Base-by-base conservation (phyloP, 2,888 invertebrate genomes). In the Pollenia labialis region DNA sequence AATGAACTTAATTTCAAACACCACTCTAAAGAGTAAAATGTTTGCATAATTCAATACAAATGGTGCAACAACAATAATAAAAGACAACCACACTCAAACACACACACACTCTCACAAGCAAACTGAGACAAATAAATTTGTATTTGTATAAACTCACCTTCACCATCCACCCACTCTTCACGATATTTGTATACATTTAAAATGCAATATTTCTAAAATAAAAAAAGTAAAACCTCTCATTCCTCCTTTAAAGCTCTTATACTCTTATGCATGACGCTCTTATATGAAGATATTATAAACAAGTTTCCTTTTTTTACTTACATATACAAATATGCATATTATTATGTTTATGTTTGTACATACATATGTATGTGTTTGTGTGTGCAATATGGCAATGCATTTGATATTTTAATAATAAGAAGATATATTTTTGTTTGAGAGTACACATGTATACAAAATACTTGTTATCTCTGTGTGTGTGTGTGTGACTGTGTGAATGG, bases 1-100 rank as follows among this genome's bases (percentile, higher is more conserved):
- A 46, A 84, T 44, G 10, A 46, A 79, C n/a, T 72, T 80, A 75
- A 83, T 69, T 77, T 68, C 16, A 14, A 85, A 74, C 58, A 58
- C 50, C 52, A 69, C 46, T 50, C 50, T 44, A 58, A 54, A 68
- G 52, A 75, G 56, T n/a, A 80, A 71, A 80, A 69, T 85, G 18
- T 69, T 80, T 80, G 54, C 84, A 80, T 85, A 80, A 85, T 84
- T 79, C 66, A 79, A 84, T 84, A 84, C 68, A 84, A 74, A 58
- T 80, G 75, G 58, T 84, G 42, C 44, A 60, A 8, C 69, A 81
- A 46, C 56, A 58, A 58, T 23, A 52, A 52, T 40, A 46, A 48
- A 8, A 72, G 10, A 60, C 52, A 44, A 14, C 10, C n/a, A 23
- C 16, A 9, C 16, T 18, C n/a, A 6, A 16, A 18, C 1, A 32